phyloP scores from a whole-genome alignment of 35 echinoderm and acorn worm species.

The Apostichopus parvimensis region DNA sequence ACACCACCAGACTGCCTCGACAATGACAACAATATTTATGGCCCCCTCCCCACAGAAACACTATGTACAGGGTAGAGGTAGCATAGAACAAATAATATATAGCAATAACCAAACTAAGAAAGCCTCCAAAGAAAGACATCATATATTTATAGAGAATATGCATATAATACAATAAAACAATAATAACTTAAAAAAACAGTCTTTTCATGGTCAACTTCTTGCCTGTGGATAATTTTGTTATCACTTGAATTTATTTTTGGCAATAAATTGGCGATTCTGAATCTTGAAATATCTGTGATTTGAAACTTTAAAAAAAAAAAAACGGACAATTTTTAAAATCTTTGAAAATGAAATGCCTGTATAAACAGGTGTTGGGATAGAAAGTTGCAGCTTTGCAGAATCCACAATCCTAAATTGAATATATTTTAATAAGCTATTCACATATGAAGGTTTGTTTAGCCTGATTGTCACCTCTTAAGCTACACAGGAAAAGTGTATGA shows the following conservation, averaged over 20 bases:
- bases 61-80: slow-evolving; percentile 38
- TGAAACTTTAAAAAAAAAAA: background rate
- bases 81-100: slow-evolving; percentile 25
- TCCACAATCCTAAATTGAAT: too few relatives aligned
- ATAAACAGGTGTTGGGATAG: too few relatives aligned
- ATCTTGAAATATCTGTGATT: background rate
- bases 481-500: too few relatives aligned
- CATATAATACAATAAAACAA: slow-evolving; percentile 11
- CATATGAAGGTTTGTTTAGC: too few relatives aligned
- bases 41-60: slow-evolving; percentile 23
- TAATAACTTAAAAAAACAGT: background rate
- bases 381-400: too few relatives aligned
- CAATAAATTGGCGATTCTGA: slow-evolving; percentile 30
- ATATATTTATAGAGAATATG: slow-evolving; percentile 45
- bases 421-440: too few relatives aligned
- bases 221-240: background rate
- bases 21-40: background rate
- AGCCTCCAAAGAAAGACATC: slow-evolving; percentile 54
- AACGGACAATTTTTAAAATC: too few relatives aligned
- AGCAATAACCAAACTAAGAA: slow-evolving; percentile 37
- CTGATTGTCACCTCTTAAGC: too few relatives aligned
- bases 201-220: background rate
- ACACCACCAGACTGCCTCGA: background rate
- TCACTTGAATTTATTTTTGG: slow-evolving; percentile 29
- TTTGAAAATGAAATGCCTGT: too few relatives aligned